Base-by-base conservation (phyloP, 1,140 invertebrate genomes). In the Euwallacea similis region DNA sequence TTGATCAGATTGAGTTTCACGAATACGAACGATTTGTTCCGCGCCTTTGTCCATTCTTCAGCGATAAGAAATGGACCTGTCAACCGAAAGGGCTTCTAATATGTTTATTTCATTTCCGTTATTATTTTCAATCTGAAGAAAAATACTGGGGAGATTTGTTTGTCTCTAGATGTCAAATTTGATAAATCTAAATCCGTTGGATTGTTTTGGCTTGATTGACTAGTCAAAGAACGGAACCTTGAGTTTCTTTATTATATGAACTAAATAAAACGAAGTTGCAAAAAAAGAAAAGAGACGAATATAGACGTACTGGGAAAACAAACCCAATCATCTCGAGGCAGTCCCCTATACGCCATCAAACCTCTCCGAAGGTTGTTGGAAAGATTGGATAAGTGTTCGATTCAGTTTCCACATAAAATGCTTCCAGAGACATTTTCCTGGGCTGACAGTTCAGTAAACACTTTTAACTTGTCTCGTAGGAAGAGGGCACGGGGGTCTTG, bases 381-480 rank as follows among this genome's bases (percentile, higher is more conserved):
- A 61, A 56, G 44, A 61, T 66, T 63, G 55, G 70, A 66, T 74
- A 55, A 58, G 65, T 65, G 78, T 79, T 78, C 77, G 68, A 73
- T 73, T 74, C 63, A 60, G 67, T 75, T 70, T 74, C 72, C 68
- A 75, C 66, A 75, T 73, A 79, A 79, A 79, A 79, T 78, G 77
- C 74, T 77, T 79, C 79, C 75, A 68, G 77, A 77, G 77, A 78
- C 78, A 78, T 79, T 79, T 78, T 76, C 75, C 77, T 76, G 71
- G 74, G 69, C 73, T 80, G 79, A 80, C 79, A 80, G 77, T 75
- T 80, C 78, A 74, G 78, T 80, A 80, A 80, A 80, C 78, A 80
- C 76, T 78, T 77, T 76, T 76, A 77, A 74, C 74, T 71, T 63
- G 69, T 58, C 58, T 63, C 42, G 58, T 50, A 43, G 70, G 70